Evolutionary conservation across 2,113 vertebrate species (phyloP), one percentile per base, ranked within the genome.

Genomic region (Oreochromis tanganicae): DNA sequence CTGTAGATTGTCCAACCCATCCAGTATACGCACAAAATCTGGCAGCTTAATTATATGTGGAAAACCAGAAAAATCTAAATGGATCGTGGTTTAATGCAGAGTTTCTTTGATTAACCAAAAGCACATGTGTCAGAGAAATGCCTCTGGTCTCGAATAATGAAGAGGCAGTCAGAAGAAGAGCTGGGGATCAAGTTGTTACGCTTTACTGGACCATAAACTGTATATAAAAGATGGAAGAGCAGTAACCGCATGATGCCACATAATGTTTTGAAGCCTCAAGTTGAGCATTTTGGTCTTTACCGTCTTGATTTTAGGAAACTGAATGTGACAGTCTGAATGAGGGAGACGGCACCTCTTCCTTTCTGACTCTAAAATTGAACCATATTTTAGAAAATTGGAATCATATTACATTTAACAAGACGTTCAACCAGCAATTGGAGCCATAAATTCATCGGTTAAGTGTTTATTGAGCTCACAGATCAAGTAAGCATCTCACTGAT

Each of bases 11-110:
- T 92, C 93, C 88, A 93, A 85, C 41, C 59, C 36, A 71, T 38
- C 17, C 27, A 78, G 10, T 34, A 71, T 82, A 90, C 29, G 87
- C 75, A 85, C 87, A 82, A 81, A 90, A 78, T 52, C 29, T 89
- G 92, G 86, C 87, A 90, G 38, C 71, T 21, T 88, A 80, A 94
- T 88, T 83, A 85, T 34, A 84, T 24, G 27, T 82, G 87, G 91
- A 87, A 91, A 92, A 91, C 34, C 43, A 73, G 55, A 61, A 52
- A 29, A 89, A 87, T 59, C 29, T 80, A 38, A 90, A 90, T 27
- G 27, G 52, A 83, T 59, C 38, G n/a, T 14, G 81, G 21, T 81
- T 83, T 34, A 85, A 80, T 61, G 16, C 80, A 83, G 66, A 5
- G 55, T 71, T 24, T 52, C 82, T 91, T 63, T 59, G 85, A 85